Conservation (phyloP, 1,140 invertebrate species). For the Globodera ellingtonae region DNA sequence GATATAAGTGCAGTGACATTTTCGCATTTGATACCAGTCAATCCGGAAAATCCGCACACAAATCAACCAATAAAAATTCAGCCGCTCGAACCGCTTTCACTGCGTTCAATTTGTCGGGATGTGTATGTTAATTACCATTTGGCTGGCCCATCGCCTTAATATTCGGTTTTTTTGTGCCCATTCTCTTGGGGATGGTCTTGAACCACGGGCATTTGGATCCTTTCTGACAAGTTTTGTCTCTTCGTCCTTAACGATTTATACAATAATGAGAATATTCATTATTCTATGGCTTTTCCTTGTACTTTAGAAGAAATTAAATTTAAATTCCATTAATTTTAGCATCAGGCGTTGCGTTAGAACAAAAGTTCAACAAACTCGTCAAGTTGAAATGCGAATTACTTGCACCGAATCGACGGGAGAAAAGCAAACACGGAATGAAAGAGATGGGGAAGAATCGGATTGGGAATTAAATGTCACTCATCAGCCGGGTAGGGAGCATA, state of each 20-base stretch:
- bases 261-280: too few relatives aligned
- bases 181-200: neutral
- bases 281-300: too few relatives aligned
- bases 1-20: conserved; percentile 44
- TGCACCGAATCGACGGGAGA: neutral
- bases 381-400: neutral
- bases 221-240: too few relatives aligned
- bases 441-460: neutral
- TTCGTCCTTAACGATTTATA: too few relatives aligned
- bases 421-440: neutral
- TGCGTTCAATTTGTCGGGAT: conserved; percentile 31
- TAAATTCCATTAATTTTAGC: neutral
- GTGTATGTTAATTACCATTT: conserved; percentile 7
- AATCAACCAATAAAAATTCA: conserved; percentile 13
- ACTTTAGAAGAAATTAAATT: neutral
- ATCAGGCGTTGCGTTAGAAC: neutral
- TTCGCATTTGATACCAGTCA: conserved; percentile 35
- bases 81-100: neutral
- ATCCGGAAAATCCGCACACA: conserved; percentile 32
- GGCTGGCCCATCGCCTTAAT: too few relatives aligned
- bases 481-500: neutral
- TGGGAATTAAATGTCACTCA: neutral
- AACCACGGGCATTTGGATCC: neutral
- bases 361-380: neutral
- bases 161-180: neutral